Base-by-base conservation (phyloP, 2,888 invertebrate genomes). In the Eledona agricola region DNA sequence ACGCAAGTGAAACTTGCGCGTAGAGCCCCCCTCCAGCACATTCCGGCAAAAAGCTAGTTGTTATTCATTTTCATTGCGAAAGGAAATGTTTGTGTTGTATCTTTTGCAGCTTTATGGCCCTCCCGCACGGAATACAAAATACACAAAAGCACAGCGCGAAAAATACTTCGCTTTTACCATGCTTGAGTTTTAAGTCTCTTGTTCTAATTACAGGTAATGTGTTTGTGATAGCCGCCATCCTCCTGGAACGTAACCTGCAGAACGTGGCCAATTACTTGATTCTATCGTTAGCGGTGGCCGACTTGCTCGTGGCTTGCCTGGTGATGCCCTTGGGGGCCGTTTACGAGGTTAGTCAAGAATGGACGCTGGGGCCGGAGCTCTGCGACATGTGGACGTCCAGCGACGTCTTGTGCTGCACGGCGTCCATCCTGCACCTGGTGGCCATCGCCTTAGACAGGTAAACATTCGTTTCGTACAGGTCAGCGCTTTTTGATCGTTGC, bases 351-450 rank as follows among this genome's bases (percentile, higher is more conserved):
- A 86, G 85, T 59, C 83, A 86, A 72, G 84, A 88, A 75, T 93
- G 93, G 93, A 87, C 86, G 63, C 80, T 94, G 60, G 93, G 93
- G 46, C 89, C 91, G 15, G 88, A 89, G 70, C 81, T 93, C 50
- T 95, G 96, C 78, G 94, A 96, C 77, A 90, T 95, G 86, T 95
- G 93, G 93, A 93, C 93, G 16, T 90, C 90, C 19, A 89, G 90
- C 51, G 95, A 96, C 74, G 94, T 96, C 10, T 82, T 95, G 7
- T 93, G 94, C 77, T 95, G 95, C 77, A 89, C 89, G 15, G 89
- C 90, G 25, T 89, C 89, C 42, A 90, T 90, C 64, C 79, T 90
- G 50, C 90, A 90, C 77, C 82, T 90, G 38, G 89, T 90, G 51
- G 89, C 89, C 60, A 90, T 90, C 63, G 90, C 90, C 55, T 80